Evolutionary conservation across 1,140 invertebrate genomes (phyloP), one percentile per base, ranked within the genome.

Genomic region (Megalopta genalis): DNA sequence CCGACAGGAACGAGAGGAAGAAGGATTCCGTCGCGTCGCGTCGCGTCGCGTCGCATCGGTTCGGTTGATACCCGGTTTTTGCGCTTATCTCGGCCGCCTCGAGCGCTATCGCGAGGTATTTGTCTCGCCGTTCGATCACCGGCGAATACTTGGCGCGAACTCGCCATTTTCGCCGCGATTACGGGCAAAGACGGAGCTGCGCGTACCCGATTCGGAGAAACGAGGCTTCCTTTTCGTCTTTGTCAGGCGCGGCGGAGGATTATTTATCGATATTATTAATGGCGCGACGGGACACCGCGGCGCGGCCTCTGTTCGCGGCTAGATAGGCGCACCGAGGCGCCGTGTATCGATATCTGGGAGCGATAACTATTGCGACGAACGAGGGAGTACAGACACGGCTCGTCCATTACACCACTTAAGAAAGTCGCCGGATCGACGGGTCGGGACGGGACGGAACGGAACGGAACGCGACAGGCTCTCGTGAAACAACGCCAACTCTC

Each of bases 381-480:
- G 66, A 77, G 59, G 49, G 66, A 70, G 59, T 25, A 71, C 46
- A 72, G 84, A 89, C 88, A 89, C 70, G 87, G 84, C 84, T 89
- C 84, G 87, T 89, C 88, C 88, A 87, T 89, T 89, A 89, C 42
- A 46, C 84, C 80, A 32, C 46, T 73, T 23, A 27, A 68, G 69
- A 77, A 73, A 82, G 76, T 63, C 69, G 60, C 60, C 62, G 66
- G 63, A 82, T 79, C 68, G 80, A 82, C 46, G 80, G 78, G 76
- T 2, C 32, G 32, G 4, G 32, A 32, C 32, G 32, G 32, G 32
- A 32, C 32, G 32, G 32, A 4, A 32, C 32, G 32, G 32, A 4
- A 32, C 32, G 32, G 32, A 4, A 32, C 32, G 32, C 32, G 32
- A 32, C 32, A 32, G 32, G 1, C 32, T 32, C 46, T 63, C 75